Evolutionary conservation across 2,888 invertebrate species (phyloP), one percentile per base, ranked within the genome.

Genomic region (Malachius bipustulatus): DNA sequence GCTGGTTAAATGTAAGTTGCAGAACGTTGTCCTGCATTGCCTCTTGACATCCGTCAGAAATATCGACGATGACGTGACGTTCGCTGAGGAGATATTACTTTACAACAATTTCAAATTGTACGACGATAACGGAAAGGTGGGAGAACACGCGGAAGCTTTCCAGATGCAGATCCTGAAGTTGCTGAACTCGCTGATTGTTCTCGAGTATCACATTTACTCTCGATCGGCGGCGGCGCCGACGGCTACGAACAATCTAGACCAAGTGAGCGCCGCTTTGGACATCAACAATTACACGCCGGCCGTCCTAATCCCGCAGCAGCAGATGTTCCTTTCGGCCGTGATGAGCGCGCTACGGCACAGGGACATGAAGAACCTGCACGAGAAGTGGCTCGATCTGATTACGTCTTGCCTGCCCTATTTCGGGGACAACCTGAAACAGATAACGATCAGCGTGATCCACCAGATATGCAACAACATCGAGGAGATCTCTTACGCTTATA

Each of bases 401-500:
- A 82, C 83, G 1, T 76, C 80, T 14, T 77, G 84, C 35, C 63
- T 89, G 26, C 88, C 85, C 6, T 87, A 81, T 57, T 76, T 87
- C 57, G 79, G 77, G 26, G 73, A 77, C 29, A 78, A 82, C 6
- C 63, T 88, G 9, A 78, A 83, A 12, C 77, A 79, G 46, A 75
- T 87, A 36, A 77, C 82, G 0, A 75, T 83, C 30, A 77, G 77
- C 45, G 79, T 85, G 1, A 77, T 84, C 27, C 79, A 81, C 49
- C 85, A 87, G 54, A 63, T 89, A 34, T 83, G 83, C 56, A 69
- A 69, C 42, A 87, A 88, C 54, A 68, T 89, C 31, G 85, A 87
- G 56, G 49, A 53, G 8, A 49, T 56, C 6, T 68, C 75, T 1
- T 56, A 57, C 24, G 54, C 49, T 24, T 64, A 63, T 37, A 57